Percentiles rank a stretch among this genome's conserved stretches.
phyloP scores from a whole-genome alignment of 2,797 vertebrate species.

The Setipinna tenuifilis region DNA sequence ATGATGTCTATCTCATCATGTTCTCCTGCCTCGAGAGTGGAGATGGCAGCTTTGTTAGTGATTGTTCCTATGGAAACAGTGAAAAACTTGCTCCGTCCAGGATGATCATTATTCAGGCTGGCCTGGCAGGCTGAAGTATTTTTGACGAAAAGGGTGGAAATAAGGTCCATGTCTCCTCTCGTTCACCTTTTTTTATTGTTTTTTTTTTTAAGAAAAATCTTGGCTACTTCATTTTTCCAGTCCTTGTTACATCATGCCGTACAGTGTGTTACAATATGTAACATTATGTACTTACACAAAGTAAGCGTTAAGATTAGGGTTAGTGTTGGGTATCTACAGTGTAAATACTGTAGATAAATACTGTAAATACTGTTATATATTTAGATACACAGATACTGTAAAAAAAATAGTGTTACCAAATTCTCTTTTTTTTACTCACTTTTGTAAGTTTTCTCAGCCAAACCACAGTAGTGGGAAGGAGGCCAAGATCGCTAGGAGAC shows the following conservation, averaged over 20 bases:
- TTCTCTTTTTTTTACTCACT: too few relatives aligned
- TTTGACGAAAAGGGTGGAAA: background rate
- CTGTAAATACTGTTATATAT: too few relatives aligned
- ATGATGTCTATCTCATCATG: conserved; percentile 50
- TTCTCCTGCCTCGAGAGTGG: conserved; percentile 46
- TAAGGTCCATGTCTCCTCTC: background rate
- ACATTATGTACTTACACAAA: too few relatives aligned
- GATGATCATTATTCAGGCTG: conserved; percentile 62
- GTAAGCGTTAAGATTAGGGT: too few relatives aligned
- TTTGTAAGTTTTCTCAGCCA: background rate
- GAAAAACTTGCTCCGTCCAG: conserved; percentile 60
- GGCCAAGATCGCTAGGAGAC: background rate
- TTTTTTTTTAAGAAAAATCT: too few relatives aligned
- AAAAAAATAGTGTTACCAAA: too few relatives aligned
- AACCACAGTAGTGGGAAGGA: background rate
- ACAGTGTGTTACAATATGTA: too few relatives aligned
- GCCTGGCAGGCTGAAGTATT: conserved; percentile 30
- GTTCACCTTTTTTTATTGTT: background rate
- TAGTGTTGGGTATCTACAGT: too few relatives aligned
- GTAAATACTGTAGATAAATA: too few relatives aligned
- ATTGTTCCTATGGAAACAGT: conserved; percentile 75
- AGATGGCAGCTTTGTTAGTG: conserved; percentile 57
- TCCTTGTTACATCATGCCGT: too few relatives aligned
- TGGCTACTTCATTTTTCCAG: too few relatives aligned
- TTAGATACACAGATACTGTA: too few relatives aligned